Base-by-base conservation (phyloP, 2,797 vertebrate genomes). In the Danio choprae region DNA sequence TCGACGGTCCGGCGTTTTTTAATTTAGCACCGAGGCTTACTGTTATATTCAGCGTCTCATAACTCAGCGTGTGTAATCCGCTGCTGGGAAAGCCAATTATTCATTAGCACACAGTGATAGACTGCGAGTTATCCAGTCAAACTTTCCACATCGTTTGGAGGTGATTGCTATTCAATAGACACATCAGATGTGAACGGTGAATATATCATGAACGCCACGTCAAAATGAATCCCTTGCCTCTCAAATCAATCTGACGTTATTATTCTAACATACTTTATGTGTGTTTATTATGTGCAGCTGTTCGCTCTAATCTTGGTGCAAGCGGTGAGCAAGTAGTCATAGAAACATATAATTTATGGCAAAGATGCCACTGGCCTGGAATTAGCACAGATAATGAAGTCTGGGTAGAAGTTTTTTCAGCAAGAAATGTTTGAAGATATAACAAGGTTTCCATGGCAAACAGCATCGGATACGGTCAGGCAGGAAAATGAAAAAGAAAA, bases 371-470 rank as follows among this genome's bases (percentile, higher is more conserved):
- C 48, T 62, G 55, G 71, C 69, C 56, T 80, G 70, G 64, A 82
- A 60, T 74, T 72, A 65, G 72, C 36, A 48, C 56, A 63, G 68
- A 58, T 75, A 78, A 80, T 48, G 43, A 75, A 81, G 59, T 58
- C 65, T 76, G 46, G 67, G 68, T 82, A 81, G 44, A 81, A 71
- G 81, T 82, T 82, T 77, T n/a, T 77, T 83, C 55, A 79, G 63
- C 55, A 53, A 18, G 53, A 78, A 67, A 82, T 83, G 41, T 53
- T 69, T 40, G 41, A 76, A 74, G 74, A 48, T 41, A 44, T 58
- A 41, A 79, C 22, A 29, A 50, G 63, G 84, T 82, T 86, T 77
- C 78, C 72, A 84, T 69, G 44, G 71, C 36, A 80, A 80, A 74
- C 64, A 43, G 44, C 36, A 58, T 77, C 15, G 43, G 63, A 22